Conservation (phyloP, 1,140 invertebrate genomes). For the Diorhabda elongata region DNA sequence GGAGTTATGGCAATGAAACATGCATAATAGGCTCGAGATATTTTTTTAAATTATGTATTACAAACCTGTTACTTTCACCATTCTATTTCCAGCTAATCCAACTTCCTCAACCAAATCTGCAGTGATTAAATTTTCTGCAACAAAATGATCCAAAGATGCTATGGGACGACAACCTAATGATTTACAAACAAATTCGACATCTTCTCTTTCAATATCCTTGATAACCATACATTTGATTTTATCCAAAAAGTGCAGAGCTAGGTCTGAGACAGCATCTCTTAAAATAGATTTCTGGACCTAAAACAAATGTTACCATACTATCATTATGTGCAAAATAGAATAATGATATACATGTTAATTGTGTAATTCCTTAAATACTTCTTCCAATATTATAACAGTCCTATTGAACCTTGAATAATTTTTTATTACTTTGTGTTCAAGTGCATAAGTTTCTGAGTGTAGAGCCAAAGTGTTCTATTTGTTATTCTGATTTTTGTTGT, state of each 20-base stretch:
- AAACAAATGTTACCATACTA: background rate
- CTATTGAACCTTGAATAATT: too few relatives aligned
- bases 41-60: constrained; percentile 4
- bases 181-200: constrained; percentile 97
- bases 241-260: constrained; percentile 96
- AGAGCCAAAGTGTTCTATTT: too few relatives aligned
- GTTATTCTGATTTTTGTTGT: too few relatives aligned
- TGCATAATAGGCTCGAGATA: constrained; percentile 1
- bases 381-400: too few relatives aligned
- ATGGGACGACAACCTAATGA: constrained; percentile 92
- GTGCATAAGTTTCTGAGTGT: too few relatives aligned
- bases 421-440: too few relatives aligned
- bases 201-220: constrained; percentile 96
- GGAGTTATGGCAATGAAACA: too few relatives aligned
- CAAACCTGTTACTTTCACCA: constrained; percentile 74
- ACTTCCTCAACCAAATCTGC: constrained; percentile 96
- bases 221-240: constrained; percentile 99
- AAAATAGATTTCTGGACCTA: constrained; percentile 92
- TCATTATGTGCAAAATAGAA: too few relatives aligned
- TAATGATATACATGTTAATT: too few relatives aligned
- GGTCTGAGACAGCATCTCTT: constrained; percentile 93
- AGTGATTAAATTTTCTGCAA: constrained; percentile 81
- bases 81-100: constrained; percentile 82
- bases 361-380: too few relatives aligned
- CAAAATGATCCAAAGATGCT: constrained; percentile 97